Base-by-base conservation (phyloP, 2,888 invertebrate genomes). In the Hyles lineata region DNA sequence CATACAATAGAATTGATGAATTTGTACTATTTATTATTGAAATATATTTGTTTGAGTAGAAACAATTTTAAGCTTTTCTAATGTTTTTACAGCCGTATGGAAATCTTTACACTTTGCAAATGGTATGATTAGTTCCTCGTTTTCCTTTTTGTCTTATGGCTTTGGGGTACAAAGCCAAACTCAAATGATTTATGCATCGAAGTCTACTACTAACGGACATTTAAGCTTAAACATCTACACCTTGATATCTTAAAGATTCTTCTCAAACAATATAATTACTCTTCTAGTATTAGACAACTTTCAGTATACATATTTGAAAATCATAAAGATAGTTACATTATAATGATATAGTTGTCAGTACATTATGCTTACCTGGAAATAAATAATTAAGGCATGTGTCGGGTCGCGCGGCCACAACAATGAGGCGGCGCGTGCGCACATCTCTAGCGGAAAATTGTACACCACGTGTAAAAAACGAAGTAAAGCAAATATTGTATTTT, bases 401-500 rank as follows among this genome's bases (percentile, higher is more conserved):
- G 72, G 70, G 70, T n/a, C 55, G n/a, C 73, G 73, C 74, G 75
- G 43, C 43, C 73, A 75, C 79, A 77, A 79, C 78, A 78, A 73
- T 75, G 74, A 74, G 73, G 21, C 73, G 75, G 74, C 76, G 74
- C 78, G 75, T 79, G 80, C 43, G 63, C 63, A 67, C 63, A 43
- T 79, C 77, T 70, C 76, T 74, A 74, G 78, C 83, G 84, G 86
- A 82, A 88, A 87, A 87, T 87, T 82, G 80, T 76, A 85, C 84
- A 17, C 17, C 61, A 15, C 43, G 6, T 43, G 21, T 4, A 43
- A n/a, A 29, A 67, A 43, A 43, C 11, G 3, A 11, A 15, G 23
- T 43, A 43, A 62, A 9, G 17, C 32, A 35, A 15, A 43, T 43
- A 43, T 4, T 21, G 0, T 23, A 43, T 67, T 67, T 67, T 43